Conservation (phyloP, 1,140 invertebrate genomes). For the Polypedilum pembai region DNA sequence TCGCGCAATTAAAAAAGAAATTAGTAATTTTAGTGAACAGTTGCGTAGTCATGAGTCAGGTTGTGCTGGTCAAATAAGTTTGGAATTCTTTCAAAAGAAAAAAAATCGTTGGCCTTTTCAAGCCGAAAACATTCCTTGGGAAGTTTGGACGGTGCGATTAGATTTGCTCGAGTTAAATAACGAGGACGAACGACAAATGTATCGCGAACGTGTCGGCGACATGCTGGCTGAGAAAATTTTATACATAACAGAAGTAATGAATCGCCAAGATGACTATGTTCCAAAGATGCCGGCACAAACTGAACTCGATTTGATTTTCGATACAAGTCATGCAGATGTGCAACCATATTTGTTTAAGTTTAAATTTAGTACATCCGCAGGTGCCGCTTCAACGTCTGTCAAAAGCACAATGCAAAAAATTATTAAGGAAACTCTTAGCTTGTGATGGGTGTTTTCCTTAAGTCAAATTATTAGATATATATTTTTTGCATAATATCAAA, state of each 20-base stretch:
- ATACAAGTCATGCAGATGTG: conserved; percentile 83
- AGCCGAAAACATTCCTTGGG: conserved; percentile 89
- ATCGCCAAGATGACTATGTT: conserved; percentile 80
- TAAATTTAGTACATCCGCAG: conserved; percentile 64
- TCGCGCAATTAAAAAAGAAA: conserved; percentile 66
- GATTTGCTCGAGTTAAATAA: conserved; percentile 77
- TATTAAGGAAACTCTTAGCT: conserved; percentile 76
- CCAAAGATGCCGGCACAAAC: conserved; percentile 90
- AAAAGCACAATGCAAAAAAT: conserved; percentile 84
- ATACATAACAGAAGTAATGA: conserved; percentile 91
- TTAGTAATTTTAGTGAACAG: conserved; percentile 78
- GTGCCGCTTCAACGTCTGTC: conserved; percentile 62
- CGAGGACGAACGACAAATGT: conserved; percentile 81
- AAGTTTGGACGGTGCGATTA: conserved; percentile 90
- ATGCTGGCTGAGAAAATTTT: conserved; percentile 86
- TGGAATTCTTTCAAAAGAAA: conserved; percentile 93
- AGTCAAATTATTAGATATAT: conserved; percentile 4
- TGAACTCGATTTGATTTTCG: conserved; percentile 89
- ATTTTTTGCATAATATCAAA: neutral
- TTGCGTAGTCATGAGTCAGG: conserved; percentile 65
- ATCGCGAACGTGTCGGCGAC: conserved; percentile 84
- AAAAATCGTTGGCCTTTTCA: conserved; percentile 81
- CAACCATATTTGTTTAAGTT: conserved; percentile 93
- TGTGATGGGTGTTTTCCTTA: conserved; percentile 48
- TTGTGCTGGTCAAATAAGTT: conserved; percentile 75